Percentiles rank a stretch among this genome's conserved stretches.
phyloP scores from a whole-genome alignment of 2,797 vertebrate genomes.

The Euphonia xanthogaster region DNA sequence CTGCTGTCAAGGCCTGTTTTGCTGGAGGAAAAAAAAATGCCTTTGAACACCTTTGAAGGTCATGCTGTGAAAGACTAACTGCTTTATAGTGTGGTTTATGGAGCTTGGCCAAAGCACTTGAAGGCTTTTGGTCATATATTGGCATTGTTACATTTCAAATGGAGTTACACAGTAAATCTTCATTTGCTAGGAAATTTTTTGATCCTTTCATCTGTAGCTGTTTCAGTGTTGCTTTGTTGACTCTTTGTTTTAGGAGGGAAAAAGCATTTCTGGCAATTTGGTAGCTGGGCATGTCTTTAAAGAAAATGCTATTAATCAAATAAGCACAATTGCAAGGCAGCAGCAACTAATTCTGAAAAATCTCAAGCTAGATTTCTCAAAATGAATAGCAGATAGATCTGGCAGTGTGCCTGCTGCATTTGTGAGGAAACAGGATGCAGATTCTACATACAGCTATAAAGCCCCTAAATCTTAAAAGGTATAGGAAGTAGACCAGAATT shows the following conservation, averaged over 20 bases:
- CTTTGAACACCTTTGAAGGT: slow-evolving; percentile 52
- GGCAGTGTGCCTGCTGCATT: no score
- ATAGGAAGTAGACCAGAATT: not conserved
- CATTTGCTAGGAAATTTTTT: not conserved
- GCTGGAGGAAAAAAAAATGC: not conserved
- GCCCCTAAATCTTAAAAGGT: not conserved
- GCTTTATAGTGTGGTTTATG: slow-evolving; percentile 18
- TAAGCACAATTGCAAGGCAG: not conserved
- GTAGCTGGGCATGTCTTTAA: not conserved
- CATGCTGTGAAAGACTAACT: not conserved
- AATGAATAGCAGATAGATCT: not conserved
- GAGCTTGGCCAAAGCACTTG: slow-evolving; percentile 30
- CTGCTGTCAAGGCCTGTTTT: slow-evolving; percentile 19
- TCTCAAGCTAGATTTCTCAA: not conserved
- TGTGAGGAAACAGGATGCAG: not conserved
- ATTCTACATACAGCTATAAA: not conserved
- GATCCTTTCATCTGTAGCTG: not conserved
- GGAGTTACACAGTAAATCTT: not conserved
- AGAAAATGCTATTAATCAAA: not conserved
- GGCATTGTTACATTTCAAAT: not conserved
- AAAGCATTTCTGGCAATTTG: not conserved
- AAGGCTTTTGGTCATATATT: not conserved
- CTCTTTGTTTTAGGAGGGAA: not conserved
- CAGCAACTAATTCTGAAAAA: not conserved
- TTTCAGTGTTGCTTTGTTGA: not conserved